These are phyloP conservation scores for Xiphophorus maculatus DNA, from an alignment of 2,113 vertebrate species.

Conservation along the genomic window DNA sequence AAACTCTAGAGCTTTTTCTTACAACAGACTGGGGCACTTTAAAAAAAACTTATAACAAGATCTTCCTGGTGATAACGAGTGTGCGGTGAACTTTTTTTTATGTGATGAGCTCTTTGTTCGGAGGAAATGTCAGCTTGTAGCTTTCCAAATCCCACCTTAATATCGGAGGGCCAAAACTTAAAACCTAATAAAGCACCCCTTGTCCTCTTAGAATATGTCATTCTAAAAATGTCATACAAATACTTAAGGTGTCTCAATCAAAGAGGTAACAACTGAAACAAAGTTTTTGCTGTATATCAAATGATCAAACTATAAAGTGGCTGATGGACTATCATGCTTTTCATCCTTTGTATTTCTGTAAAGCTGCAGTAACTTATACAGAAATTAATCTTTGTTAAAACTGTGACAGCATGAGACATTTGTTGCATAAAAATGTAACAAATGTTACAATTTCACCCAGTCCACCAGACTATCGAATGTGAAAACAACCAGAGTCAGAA, in stretches of 20 bases:
- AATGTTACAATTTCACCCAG: too few species aligned
- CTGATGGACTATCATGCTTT: not conserved
- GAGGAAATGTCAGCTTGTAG: conserved; percentile 14
- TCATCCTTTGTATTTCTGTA: not conserved
- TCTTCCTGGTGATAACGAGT: not conserved
- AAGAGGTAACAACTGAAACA: not conserved
- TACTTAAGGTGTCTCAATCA: not conserved
- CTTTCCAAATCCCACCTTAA: conserved; percentile 17
- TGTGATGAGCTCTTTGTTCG: conserved; percentile 14
- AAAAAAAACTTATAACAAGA: not conserved
- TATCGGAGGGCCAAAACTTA: conserved; percentile 6
- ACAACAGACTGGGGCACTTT: not conserved
- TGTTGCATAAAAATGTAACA: too few species aligned
- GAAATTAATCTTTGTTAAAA: too few species aligned
- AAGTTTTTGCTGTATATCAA: not conserved
- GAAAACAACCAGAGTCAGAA: too few species aligned
- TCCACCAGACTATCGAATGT: too few species aligned
- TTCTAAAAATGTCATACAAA: not conserved
- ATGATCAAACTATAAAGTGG: not conserved
- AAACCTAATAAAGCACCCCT: not conserved
- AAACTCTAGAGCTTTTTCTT: too few species aligned
- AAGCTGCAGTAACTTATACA: too few species aligned
- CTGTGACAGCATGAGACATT: too few species aligned
- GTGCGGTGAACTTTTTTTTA: not conserved
- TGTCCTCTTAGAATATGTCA: not conserved